Evolutionary conservation across 2,888 invertebrate species (phyloP), one percentile per base, ranked within the genome.

Genomic region (Strigamia transsilvanica): DNA sequence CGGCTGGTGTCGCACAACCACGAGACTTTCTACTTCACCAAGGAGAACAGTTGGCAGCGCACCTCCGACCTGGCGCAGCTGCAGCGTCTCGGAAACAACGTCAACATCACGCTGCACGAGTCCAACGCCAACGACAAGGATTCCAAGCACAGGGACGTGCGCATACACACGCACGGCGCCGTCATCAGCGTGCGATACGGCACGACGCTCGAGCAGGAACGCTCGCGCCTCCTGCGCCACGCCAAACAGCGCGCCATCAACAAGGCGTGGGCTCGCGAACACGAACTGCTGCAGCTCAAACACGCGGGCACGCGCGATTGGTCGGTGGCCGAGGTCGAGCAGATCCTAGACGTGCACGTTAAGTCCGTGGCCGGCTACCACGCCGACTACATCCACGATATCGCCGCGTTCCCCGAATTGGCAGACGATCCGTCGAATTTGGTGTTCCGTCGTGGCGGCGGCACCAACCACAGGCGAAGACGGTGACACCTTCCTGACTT

Each of bases 341-440:
- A 97, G 89, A 93, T 98, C 84, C 90, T 93, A 85, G 95, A 95
- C 87, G 91, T 92, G 83, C 96, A 96, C 82, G 81, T 81, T 2
- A 81, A 81, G 34, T 85, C 86, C 51, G 94, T 94, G 83, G 91
- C 93, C 51, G 94, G 93, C 85, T 97, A 96, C 89, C 95, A 96
- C 86, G 95, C 94, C 83, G 94, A 96, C 87, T 97, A 96, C 89
- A 93, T 95, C 85, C 96, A 97, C 89, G 95, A 96, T 87, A 94
- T 96, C 42, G 92, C 93, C 85, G 90, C 93, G 83, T 97, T 96
- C 89, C 97, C 97, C 0, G 96, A 97, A 88, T 91, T 98, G 81
- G 95, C 97, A 82, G 98, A 98, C 89, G 98, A 98, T 90, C 97
- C 97, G 9, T 96, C 95, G 90, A 98, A 98, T 89, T 93, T 98